Conservation (phyloP, 2,797 vertebrate species). For the Crenichthys baileyi region DNA sequence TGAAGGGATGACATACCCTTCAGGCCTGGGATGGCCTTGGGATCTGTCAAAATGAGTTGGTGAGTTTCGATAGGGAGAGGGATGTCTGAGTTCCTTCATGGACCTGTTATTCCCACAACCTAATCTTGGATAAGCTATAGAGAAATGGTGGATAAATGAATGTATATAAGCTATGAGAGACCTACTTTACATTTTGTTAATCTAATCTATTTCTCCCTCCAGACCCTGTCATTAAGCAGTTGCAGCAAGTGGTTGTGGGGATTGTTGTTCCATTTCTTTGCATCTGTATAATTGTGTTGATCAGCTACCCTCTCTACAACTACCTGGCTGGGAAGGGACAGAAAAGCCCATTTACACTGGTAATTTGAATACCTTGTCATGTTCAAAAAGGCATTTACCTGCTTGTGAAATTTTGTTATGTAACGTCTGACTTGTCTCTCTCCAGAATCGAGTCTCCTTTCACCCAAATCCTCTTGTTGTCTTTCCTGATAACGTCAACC, state of each 20-base stretch:
- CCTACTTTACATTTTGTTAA: not conserved
- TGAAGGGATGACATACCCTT: not conserved
- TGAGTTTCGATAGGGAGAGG: not conserved
- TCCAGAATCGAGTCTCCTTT: constrained; percentile 35
- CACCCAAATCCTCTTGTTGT: not conserved
- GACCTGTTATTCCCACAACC: not conserved
- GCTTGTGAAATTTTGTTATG: not conserved
- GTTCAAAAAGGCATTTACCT: not conserved
- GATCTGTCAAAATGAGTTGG: not conserved
- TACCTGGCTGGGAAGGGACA: constrained; percentile 65
- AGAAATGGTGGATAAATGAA: not conserved
- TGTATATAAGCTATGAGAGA: not conserved
- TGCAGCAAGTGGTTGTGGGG: constrained; percentile 50
- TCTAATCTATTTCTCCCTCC: not conserved
- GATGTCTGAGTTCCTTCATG: not conserved
- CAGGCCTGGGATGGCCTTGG: not conserved
- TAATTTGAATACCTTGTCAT: constrained; percentile 42
- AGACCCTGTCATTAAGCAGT: constrained; percentile 66
- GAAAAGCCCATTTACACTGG: constrained; percentile 60
- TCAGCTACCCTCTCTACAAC: constrained; percentile 54
- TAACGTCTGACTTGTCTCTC: not conserved
- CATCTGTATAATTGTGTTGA: constrained; percentile 49
- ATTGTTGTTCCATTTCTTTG: constrained; percentile 61
- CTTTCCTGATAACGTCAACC: constrained; percentile 20
- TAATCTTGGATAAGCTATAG: not conserved